Evolutionary conservation across 2,113 vertebrate species (phyloP).

Genomic region (Ictidomys tridecemlineatus): DNA sequence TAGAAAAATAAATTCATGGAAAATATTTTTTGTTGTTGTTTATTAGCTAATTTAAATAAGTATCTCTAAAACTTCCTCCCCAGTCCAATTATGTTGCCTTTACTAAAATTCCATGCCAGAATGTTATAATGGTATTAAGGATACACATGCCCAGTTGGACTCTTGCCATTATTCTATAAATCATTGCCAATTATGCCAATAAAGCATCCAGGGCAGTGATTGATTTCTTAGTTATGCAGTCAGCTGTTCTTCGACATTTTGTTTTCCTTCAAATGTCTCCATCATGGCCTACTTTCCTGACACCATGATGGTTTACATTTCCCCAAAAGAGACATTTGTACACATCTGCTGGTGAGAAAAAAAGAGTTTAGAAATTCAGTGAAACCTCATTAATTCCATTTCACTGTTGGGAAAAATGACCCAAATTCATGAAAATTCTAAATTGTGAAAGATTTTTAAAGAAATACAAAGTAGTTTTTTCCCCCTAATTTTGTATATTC

Average conservation of each 20-base stretch:
- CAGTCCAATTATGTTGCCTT: slow-evolving; percentile 32
- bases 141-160: slow-evolving; percentile 74
- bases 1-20: slow-evolving; percentile 26
- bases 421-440: slow-evolving; percentile 51
- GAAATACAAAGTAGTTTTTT: background rate
- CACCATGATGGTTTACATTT: slow-evolving; percentile 52
- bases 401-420: slow-evolving; percentile 34
- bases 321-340: slow-evolving; percentile 67
- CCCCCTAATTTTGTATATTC: background rate
- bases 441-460: background rate
- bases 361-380: slow-evolving; percentile 63
- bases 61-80: slow-evolving; percentile 55
- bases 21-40: slow-evolving; percentile 17
- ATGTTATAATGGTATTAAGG: slow-evolving; percentile 63
- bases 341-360: slow-evolving; percentile 73
- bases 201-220: slow-evolving; percentile 76
- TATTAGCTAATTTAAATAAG: slow-evolving; percentile 71
- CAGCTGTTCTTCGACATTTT: slow-evolving; percentile 79
- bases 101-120: slow-evolving; percentile 60
- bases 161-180: slow-evolving; percentile 80
- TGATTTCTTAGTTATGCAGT: slow-evolving; percentile 81
- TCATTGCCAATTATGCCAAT: slow-evolving; percentile 82
- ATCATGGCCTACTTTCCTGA: slow-evolving; percentile 62
- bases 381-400: slow-evolving; percentile 64
- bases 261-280: slow-evolving; percentile 75